Conservation (phyloP, 2,888 invertebrate genomes). For the Aromia moschata region DNA sequence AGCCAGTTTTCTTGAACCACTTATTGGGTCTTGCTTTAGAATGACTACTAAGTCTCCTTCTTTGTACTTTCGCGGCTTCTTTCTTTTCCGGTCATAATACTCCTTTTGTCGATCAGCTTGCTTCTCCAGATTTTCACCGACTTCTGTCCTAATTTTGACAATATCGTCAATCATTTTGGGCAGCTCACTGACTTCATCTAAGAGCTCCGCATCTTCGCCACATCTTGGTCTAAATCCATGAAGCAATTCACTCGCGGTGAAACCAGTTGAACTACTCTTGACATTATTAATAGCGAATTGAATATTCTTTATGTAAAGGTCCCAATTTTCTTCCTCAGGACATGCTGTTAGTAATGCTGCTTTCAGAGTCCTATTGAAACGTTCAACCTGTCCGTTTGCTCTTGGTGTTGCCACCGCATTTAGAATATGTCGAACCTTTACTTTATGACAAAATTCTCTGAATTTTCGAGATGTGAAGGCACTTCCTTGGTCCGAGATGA, state of each 20-base stretch:
- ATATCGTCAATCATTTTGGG: conserved; percentile 15
- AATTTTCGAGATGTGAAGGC: conserved; percentile 14
- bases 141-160: conserved; percentile 4
- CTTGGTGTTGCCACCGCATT: conserved; percentile 6
- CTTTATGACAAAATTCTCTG: background rate
- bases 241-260: conserved; percentile 27
- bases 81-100: conserved; percentile 26
- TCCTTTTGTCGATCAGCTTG: conserved; percentile 9
- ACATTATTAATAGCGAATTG: conserved; percentile 51
- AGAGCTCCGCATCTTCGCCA: conserved; percentile 14
- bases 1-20: conserved; percentile 25
- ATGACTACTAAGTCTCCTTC: conserved; percentile 29
- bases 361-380: conserved; percentile 47
- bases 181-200: conserved; percentile 25
- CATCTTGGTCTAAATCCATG: conserved; percentile 28
- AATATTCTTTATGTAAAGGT: conserved; percentile 47
- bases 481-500: conserved; percentile 3
- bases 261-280: conserved; percentile 19
- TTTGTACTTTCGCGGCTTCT: conserved; percentile 17
- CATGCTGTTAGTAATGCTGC: conserved; percentile 40
- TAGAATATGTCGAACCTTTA: conserved; percentile 2
- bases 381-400: conserved; percentile 54
- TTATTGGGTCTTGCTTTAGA: conserved; percentile 4
- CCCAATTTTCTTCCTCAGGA: conserved; percentile 50
- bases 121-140: background rate